Evolutionary conservation across 2,888 invertebrate genomes (phyloP).

Genomic region (Dendrolimus houi): DNA sequence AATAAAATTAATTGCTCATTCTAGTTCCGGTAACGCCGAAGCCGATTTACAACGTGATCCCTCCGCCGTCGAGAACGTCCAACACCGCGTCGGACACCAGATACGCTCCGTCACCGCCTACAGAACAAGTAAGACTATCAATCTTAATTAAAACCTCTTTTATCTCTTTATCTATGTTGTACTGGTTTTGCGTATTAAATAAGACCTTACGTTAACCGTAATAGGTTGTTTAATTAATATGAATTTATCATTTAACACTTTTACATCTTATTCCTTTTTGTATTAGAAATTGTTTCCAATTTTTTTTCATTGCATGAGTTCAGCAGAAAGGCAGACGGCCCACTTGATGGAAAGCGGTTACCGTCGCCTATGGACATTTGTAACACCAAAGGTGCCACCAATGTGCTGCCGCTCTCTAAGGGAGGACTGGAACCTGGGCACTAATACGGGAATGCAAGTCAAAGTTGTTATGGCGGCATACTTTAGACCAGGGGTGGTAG

Average conservation of each 20-base stretch:
- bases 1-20: constrained; percentile 9
- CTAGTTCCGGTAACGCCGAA: constrained; percentile 74
- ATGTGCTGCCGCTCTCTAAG: too few species aligned
- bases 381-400: too few species aligned
- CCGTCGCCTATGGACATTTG: too few species aligned
- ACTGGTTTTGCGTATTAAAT: constrained; percentile 11
- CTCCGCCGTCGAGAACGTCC: constrained; percentile 50
- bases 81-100: constrained; percentile 45
- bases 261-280: too few species aligned
- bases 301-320: too few species aligned
- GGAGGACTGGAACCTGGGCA: too few species aligned
- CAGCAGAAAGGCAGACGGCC: too few species aligned
- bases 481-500: too few species aligned
- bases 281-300: too few species aligned
- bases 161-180: constrained; percentile 32
- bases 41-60: constrained; percentile 79
- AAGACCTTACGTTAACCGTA: constrained; percentile 13
- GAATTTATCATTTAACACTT: neutral
- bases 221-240: constrained; percentile 8
- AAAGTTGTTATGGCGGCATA: too few species aligned
- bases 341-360: too few species aligned
- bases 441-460: too few species aligned
- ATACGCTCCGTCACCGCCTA: constrained; percentile 42
- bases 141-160: constrained; percentile 38
- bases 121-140: constrained; percentile 49